These are phyloP conservation scores for Butorides virescens DNA, from an alignment of 2,113 vertebrate species.

Conservation along the genomic window DNA sequence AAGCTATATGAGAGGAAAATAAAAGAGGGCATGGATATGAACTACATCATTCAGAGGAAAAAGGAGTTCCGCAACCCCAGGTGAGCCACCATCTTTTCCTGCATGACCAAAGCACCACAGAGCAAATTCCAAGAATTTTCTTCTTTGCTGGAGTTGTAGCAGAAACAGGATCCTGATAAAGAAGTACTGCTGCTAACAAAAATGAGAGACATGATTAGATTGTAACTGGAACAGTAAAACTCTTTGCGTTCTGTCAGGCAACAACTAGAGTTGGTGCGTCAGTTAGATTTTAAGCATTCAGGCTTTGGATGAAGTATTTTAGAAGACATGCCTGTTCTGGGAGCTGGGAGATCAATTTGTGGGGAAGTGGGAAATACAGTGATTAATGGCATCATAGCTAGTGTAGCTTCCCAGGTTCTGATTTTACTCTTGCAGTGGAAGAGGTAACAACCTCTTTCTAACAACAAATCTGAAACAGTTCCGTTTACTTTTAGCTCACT, in stretches of 20 bases:
- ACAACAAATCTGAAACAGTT: neutral
- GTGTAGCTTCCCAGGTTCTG: neutral
- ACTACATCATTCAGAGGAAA: constrained; percentile 95
- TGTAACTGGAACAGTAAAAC: neutral
- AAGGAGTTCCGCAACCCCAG: constrained; percentile 98
- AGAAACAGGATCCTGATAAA: neutral
- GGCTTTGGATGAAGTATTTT: neutral
- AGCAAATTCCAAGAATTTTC: neutral
- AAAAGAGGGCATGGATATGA: constrained; percentile 95
- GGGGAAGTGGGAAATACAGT: neutral
- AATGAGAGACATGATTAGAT: neutral
- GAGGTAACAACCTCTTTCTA: neutral
- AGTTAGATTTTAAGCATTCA: neutral
- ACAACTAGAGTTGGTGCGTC: neutral
- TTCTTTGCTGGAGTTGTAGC: neutral
- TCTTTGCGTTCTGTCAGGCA: neutral
- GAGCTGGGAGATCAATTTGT: neutral
- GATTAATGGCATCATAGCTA: neutral
- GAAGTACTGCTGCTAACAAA: neutral
- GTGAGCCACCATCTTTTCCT: constrained; percentile 62
- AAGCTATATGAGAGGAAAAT: constrained; percentile 93
- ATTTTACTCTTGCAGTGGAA: neutral
- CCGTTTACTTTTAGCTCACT: neutral
- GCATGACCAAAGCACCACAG: neutral
- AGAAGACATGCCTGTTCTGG: neutral